phyloP scores from a whole-genome alignment of 2,888 invertebrate genomes.

The Dyspetes luteomarginatus region DNA sequence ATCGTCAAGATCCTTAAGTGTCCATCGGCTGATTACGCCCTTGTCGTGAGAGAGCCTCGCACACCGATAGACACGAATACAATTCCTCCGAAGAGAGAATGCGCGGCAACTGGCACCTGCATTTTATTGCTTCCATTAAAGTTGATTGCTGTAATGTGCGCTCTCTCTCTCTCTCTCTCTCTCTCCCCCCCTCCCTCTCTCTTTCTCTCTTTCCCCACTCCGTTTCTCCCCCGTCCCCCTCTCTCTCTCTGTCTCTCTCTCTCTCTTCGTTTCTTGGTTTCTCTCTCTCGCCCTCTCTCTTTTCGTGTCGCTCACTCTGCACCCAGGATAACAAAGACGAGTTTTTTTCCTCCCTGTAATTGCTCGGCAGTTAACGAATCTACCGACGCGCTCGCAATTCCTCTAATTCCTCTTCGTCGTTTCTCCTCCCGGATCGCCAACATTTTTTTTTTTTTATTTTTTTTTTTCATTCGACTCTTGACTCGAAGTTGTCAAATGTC shows the following conservation, averaged over 20 bases:
- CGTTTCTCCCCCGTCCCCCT: slow-evolving; percentile 10
- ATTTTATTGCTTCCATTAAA: slow-evolving; percentile 78
- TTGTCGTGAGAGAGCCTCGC: slow-evolving; percentile 43
- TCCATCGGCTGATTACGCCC: slow-evolving; percentile 60
- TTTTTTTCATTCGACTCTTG: slow-evolving; percentile 13
- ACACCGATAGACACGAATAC: slow-evolving; percentile 33
- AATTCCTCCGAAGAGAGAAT: slow-evolving; percentile 56
- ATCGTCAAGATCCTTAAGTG: slow-evolving; percentile 4
- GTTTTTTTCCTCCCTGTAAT: slow-evolving; percentile 68
- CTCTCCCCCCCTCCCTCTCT: slow-evolving; percentile 10
- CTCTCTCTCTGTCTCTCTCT: slow-evolving; percentile 17
- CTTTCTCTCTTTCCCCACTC: background rate
- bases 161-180: slow-evolving; percentile 13
- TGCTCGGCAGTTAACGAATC: slow-evolving; percentile 72
- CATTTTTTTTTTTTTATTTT: background rate
- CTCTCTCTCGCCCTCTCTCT: slow-evolving; percentile 6
- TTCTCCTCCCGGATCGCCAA: slow-evolving; percentile 41
- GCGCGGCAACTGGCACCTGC: slow-evolving; percentile 75
- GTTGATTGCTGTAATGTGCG: slow-evolving; percentile 75
- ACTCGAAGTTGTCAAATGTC: background rate
- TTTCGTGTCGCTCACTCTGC: slow-evolving; percentile 9
- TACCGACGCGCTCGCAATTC: slow-evolving; percentile 64
- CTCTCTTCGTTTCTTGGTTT: background rate
- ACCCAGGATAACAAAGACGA: slow-evolving; percentile 73
- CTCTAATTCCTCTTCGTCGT: slow-evolving; percentile 55